Evolutionary conservation across 2,113 vertebrate species (phyloP).

Genomic region (Girardinichthys multiradiatus): DNA sequence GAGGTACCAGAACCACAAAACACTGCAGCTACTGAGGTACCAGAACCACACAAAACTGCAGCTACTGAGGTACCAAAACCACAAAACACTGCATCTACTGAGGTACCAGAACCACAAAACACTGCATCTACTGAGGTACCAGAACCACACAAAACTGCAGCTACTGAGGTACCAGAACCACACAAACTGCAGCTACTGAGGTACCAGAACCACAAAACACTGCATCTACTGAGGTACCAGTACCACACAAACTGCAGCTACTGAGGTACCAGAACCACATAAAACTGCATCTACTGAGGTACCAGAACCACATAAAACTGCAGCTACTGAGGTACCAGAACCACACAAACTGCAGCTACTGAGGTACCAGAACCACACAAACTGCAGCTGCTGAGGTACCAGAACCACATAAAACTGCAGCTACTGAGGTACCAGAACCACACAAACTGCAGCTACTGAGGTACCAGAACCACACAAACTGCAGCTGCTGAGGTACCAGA

Average conservation of each 20-base stretch:
- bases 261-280: background rate
- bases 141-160: slow-evolving; percentile 1
- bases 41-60: background rate
- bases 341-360: background rate
- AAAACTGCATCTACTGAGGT: background rate
- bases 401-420: slow-evolving; percentile 1
- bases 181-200: background rate
- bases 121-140: background rate
- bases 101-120: background rate
- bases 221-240: background rate
- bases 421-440: background rate
- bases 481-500: background rate
- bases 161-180: background rate
- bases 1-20: background rate
- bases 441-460: background rate
- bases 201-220: background rate
- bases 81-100: background rate
- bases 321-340: background rate
- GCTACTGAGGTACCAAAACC: background rate
- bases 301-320: background rate
- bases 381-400: background rate
- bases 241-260: background rate
- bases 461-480: background rate
- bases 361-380: background rate
- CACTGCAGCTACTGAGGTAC: background rate